Conservation (phyloP, 2,113 vertebrate genomes). For the Aleadryas rufinucha region DNA sequence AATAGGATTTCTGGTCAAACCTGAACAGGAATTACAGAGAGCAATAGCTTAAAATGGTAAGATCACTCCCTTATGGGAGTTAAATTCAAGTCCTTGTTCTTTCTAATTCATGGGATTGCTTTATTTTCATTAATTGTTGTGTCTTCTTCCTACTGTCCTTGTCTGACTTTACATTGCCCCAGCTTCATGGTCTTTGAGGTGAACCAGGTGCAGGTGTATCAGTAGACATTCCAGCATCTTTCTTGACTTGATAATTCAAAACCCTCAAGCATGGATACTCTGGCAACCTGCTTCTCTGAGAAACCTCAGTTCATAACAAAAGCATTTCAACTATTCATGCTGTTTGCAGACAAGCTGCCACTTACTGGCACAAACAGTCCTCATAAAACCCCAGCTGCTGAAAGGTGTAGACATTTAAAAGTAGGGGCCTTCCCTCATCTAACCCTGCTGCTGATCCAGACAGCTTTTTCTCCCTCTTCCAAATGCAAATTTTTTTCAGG, state of each 20-base stretch:
- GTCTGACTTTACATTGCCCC: background rate
- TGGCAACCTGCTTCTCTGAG: background rate
- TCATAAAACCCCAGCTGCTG: background rate
- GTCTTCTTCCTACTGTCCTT: background rate
- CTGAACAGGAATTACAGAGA: background rate
- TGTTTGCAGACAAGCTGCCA: background rate
- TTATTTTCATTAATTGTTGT: background rate
- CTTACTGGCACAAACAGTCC: background rate
- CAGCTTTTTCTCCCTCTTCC: background rate
- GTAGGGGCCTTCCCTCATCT: background rate
- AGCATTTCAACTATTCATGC: background rate
- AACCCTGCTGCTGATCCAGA: background rate
- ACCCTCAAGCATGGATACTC: accelerated
- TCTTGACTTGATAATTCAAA: background rate
- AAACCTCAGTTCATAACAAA: background rate
- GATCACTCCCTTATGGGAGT: background rate
- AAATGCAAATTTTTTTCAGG: background rate
- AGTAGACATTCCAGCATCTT: background rate
- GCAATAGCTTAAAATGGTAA: background rate
- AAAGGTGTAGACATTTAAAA: background rate
- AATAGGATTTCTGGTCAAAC: background rate
- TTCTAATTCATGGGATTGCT: background rate
- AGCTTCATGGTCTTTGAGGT: background rate
- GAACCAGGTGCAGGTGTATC: background rate
- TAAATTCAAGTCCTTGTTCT: background rate